Conservation (phyloP, 2,888 invertebrate genomes). For the Acronicta aceris region DNA sequence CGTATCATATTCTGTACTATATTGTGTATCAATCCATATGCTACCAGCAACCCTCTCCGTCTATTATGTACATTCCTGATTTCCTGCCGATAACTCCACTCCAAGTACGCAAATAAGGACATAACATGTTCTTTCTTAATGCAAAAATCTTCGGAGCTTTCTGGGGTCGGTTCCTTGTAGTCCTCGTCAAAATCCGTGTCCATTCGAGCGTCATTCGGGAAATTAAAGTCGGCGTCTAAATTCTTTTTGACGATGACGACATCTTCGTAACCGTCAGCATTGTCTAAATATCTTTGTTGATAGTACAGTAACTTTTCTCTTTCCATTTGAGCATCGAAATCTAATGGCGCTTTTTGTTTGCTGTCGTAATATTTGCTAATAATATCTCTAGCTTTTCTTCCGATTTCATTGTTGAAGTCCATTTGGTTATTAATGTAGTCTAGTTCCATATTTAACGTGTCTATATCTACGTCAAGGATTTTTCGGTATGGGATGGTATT, state of each 20-base stretch:
- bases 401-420: conserved; percentile 83
- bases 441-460: conserved; percentile 80
- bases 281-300: conserved; percentile 83
- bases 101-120: conserved; percentile 94
- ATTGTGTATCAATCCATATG: conserved; percentile 95
- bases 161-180: conserved; percentile 80
- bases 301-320: conserved; percentile 84
- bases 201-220: conserved; percentile 83
- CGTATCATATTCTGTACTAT: conserved; percentile 94
- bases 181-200: conserved; percentile 85
- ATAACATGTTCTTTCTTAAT: conserved; percentile 93
- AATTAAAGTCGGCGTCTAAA: conserved; percentile 86
- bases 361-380: conserved; percentile 80
- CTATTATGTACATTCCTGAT: conserved; percentile 90
- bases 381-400: conserved; percentile 82
- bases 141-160: conserved; percentile 85
- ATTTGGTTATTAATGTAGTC: conserved; percentile 84
- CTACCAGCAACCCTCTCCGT: conserved; percentile 91
- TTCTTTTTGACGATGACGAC: conserved; percentile 86
- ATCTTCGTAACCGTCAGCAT: conserved; percentile 83
- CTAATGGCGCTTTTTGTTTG: conserved; percentile 76
- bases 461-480: conserved; percentile 79
- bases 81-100: conserved; percentile 93
- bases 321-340: conserved; percentile 88
- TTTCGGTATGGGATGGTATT: conserved; percentile 65